Evolutionary conservation across 1,140 invertebrate genomes (phyloP), one percentile per base, ranked within the genome.

Genomic region (Geopemphigus sp.): DNA sequence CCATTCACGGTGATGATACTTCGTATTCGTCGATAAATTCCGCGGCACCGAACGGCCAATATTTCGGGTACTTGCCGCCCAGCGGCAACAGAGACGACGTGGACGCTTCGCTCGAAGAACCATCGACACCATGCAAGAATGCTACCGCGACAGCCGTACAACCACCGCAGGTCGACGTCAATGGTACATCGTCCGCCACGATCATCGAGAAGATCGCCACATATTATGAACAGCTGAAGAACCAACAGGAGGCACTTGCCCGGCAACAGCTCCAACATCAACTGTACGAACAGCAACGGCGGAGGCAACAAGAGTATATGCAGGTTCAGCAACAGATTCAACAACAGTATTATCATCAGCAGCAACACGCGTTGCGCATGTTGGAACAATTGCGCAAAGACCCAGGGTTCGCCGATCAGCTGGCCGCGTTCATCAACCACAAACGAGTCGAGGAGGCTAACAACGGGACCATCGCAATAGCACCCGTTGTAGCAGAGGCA

Each of bases 311-410:
- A 10, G 39, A 78, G 39, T 78, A 17, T 39, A 0, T 12, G 57
- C 12, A n/a, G 6, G 5, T 63, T 8, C 57, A 63, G 32, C 57
- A 61, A 12, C 74, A 78, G 39, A 57, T 78, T n/a, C 74, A 63
- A 1, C 74, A 78, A 22, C 74, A 78, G 39, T 78, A 78, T 24
- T 78, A 78, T 10, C 57, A 78, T 15, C 74, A 78, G 39, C 74
- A 78, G 22, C 57, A 78, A 39, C 74, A 78, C 14, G 74, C 22
- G 0, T 5, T 78, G 39, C 15, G 47, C n/a, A 61, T 78, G 74
- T 19, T 78, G 22, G 74, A 78, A 11, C 57, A 63, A 3, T 22
- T 78, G 39, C 56, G 57, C 15, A 78, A 50, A 17, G 61, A 78
- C 5, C 74, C 74, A 0, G 57, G 10, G 11, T 78, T 63, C 17